Base-by-base conservation (phyloP, 2,888 invertebrate genomes). In the Troides oblongomaculatus region DNA sequence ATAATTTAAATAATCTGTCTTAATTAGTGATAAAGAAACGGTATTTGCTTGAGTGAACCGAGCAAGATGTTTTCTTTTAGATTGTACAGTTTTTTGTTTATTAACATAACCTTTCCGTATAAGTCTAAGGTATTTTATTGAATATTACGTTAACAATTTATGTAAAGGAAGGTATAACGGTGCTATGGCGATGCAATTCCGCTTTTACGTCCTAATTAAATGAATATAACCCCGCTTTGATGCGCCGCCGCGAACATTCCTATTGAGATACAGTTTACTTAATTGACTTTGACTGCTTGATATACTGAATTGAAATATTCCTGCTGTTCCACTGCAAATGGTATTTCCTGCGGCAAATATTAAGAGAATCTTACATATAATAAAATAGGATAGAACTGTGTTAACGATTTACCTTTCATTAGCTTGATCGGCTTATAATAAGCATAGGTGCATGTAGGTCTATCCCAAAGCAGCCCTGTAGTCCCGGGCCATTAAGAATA, bases 201-300 rank as follows among this genome's bases (percentile, higher is more conserved):
- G 46, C 58, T 43, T 46, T 59, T 58, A 64, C 59, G 46, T 59
- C 18, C 59, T 58, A 65, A 65, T 65, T 65, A 64, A 64, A 65
- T 59, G 65, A 60, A 39, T 58, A 39, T 58, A 58, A n/a, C 50
- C 1, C 25, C 17, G 53, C 60, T 36, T 61, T 36, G 21, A 21
- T 53, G 30, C 39, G 17, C 53, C 66, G 57, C 50, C 23, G 61
- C 17, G 10, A 61, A 61, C 17, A n/a, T 56, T 61, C 61, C 53
- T 36, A 61, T 61, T 36, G 36, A 56, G 56, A 21, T 23, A 66
- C 53, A 36, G 62, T 50, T 23, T 46, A 46, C 46, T 66, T 66
- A 66, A 66, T 66, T 66, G 66, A 53, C 53, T 66, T 18, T 61
- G 61, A 66, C 66, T 61, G 56, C 21, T 66, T 61, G 61, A 61